phyloP scores from a whole-genome alignment of 2,113 vertebrate genomes.

The Grallaria varia region DNA sequence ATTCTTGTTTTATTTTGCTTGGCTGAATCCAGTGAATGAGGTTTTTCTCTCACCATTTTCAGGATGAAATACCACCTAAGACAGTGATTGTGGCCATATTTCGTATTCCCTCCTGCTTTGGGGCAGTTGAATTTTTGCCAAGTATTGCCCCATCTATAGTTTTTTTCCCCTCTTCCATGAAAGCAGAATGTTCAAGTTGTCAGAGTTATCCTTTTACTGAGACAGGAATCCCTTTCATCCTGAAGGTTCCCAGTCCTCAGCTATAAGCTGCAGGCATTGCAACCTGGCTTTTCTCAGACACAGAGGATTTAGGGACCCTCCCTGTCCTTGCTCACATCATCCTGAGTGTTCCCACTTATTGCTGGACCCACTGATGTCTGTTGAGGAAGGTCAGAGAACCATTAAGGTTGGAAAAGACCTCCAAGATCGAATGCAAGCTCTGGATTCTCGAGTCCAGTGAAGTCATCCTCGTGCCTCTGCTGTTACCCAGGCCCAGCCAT shows the following conservation, averaged over 20 bases:
- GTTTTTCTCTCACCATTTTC: background rate
- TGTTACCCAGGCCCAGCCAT: background rate
- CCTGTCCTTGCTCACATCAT: background rate
- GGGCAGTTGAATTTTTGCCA: background rate
- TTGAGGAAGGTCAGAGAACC: background rate
- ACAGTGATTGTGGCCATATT: background rate
- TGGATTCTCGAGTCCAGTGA: too few species aligned
- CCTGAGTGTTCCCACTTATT: background rate
- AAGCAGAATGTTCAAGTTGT: background rate
- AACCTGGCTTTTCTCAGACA: background rate
- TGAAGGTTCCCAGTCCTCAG: background rate
- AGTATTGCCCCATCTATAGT: background rate
- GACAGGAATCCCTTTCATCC: background rate
- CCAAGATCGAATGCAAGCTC: background rate
- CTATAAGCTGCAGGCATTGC: background rate
- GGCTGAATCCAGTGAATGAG: background rate
- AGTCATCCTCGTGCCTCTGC: background rate
- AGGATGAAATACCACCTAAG: background rate
- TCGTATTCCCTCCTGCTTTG: background rate
- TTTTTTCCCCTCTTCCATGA: background rate
- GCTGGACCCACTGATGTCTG: background rate
- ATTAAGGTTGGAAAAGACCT: background rate
- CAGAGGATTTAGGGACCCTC: background rate
- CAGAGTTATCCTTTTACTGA: background rate
- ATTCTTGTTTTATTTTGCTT: constrained; percentile 27